Evolutionary conservation across 35 echinoderm and acorn worm genomes (phyloP).

Genomic region (Diadema setosum): DNA sequence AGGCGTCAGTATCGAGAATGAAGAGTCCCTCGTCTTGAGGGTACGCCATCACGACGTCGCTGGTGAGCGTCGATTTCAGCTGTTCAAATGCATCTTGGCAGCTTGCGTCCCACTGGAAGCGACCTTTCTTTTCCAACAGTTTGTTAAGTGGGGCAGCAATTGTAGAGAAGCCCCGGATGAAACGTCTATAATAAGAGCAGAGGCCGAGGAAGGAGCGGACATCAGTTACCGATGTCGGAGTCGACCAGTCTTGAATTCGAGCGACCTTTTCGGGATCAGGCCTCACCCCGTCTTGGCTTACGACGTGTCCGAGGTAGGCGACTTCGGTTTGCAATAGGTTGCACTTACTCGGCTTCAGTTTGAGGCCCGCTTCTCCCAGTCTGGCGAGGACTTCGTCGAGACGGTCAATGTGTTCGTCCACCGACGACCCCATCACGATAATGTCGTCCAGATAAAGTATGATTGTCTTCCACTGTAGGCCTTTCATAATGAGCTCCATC

Average conservation of each 20-base stretch:
- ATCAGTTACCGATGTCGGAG: constrained; percentile 8
- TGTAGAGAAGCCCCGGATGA: constrained; percentile 26
- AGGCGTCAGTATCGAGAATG: constrained; percentile 72
- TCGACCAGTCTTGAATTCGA: constrained; percentile 17
- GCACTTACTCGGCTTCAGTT: too few relatives aligned
- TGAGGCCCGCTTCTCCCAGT: too few relatives aligned
- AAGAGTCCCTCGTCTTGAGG: not conserved
- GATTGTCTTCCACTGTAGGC: too few relatives aligned
- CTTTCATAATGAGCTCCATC: too few relatives aligned
- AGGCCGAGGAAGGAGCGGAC: constrained; percentile 52
- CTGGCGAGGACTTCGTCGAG: too few relatives aligned
- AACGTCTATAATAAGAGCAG: constrained; percentile 41
- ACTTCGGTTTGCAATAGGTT: too few relatives aligned
- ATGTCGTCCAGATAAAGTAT: too few relatives aligned
- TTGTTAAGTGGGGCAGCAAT: constrained; percentile 33
- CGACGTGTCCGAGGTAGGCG: too few relatives aligned
- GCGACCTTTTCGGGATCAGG: constrained; percentile 24
- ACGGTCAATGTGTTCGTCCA: too few relatives aligned
- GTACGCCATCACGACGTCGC: too few relatives aligned
- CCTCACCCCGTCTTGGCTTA: not conserved
- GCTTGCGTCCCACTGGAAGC: not conserved
- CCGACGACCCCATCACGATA: too few relatives aligned
- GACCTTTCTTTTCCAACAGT: constrained; percentile 1
- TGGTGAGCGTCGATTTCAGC: too few relatives aligned
- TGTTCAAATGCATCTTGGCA: not conserved